Conservation (phyloP, 53 echinoderm and acorn worm genomes). For the Mesocentrotus franciscanus region DNA sequence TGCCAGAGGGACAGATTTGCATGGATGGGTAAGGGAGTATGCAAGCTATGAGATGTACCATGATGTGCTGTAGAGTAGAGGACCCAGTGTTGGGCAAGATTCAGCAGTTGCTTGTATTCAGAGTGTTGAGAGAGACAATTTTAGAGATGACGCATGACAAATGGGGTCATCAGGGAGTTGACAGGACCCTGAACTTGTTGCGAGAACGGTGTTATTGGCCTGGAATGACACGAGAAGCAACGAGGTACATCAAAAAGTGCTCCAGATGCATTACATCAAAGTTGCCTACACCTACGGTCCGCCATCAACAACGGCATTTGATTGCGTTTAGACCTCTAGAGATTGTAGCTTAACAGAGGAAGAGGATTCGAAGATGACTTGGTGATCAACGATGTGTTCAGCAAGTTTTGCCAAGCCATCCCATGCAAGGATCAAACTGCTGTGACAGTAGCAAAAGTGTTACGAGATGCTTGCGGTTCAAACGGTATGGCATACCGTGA, state of each 20-base stretch:
- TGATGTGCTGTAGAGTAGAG: conserved; percentile 47
- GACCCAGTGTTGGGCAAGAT: not conserved
- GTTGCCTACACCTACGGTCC: conserved; percentile 33
- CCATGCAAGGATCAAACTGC: conserved; percentile 65
- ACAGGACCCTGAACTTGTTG: conserved; percentile 38
- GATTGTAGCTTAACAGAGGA: conserved; percentile 59
- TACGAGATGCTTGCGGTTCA: conserved; percentile 14
- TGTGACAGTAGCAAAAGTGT: conserved; percentile 31
- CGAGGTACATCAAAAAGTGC: too few species aligned
- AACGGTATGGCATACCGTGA: not conserved
- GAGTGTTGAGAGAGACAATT: not conserved
- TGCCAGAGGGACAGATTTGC: not conserved
- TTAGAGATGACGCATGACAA: conserved; percentile 24
- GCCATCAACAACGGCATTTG: conserved; percentile 57
- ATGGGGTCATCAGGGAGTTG: conserved; percentile 64
- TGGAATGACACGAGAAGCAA: conserved; percentile 21
- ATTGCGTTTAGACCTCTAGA: conserved; percentile 65
- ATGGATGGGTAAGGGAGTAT: not conserved
- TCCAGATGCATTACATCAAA: too few species aligned
- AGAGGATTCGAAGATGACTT: conserved; percentile 64
- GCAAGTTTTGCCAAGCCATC: conserved; percentile 51
- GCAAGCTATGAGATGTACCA: not conserved
- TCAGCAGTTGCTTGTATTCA: not conserved
- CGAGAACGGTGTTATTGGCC: conserved; percentile 61
- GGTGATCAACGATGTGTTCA: conserved; percentile 66